phyloP scores from a whole-genome alignment of 2,797 vertebrate species.

The Myripristis murdjan region DNA sequence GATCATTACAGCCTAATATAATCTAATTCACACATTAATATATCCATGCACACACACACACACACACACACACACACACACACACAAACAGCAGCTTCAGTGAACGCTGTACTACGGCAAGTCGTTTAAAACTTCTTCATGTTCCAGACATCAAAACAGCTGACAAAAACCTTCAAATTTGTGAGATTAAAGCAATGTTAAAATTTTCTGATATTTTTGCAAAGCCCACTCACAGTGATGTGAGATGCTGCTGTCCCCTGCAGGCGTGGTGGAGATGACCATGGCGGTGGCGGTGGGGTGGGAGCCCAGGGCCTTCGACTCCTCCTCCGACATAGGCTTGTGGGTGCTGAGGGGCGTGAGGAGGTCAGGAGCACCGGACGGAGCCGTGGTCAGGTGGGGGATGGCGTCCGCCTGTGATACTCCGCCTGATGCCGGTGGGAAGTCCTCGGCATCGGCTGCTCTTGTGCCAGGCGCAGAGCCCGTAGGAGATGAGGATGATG shows the following conservation, averaged over 20 bases:
- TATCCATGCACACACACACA: too few relatives aligned
- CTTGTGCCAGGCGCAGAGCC: slow-evolving; percentile 44
- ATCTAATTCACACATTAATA: neutral
- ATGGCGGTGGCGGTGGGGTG: slow-evolving; percentile 67
- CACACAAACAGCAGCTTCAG: neutral
- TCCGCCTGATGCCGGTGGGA: slow-evolving; percentile 41
- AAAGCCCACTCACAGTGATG: slow-evolving; percentile 91
- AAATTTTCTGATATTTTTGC: too few relatives aligned
- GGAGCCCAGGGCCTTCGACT: slow-evolving; percentile 67
- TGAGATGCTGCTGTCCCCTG: slow-evolving; percentile 92
- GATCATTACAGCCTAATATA: too few relatives aligned
- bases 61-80: neutral
- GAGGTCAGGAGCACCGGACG: slow-evolving; percentile 56
- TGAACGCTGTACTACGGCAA: neutral
- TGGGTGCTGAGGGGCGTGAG: slow-evolving; percentile 59
- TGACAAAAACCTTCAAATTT: too few relatives aligned
- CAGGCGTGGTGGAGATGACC: slow-evolving; percentile 81
- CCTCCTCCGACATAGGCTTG: slow-evolving; percentile 64
- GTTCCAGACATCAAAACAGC: too few relatives aligned
- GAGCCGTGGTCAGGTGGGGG: slow-evolving; percentile 65
- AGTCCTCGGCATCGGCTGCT: slow-evolving; percentile 31
- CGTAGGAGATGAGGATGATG: slow-evolving; percentile 38
- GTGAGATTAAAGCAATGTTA: too few relatives aligned
- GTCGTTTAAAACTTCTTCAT: too few relatives aligned
- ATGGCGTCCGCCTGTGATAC: slow-evolving; percentile 75